A percentile compares a stretch with the other conserved stretches of the same genome.
Evolutionary conservation across 2,888 invertebrate species (phyloP).

Genomic region (Acanthococcus lagerstroemiae): DNA sequence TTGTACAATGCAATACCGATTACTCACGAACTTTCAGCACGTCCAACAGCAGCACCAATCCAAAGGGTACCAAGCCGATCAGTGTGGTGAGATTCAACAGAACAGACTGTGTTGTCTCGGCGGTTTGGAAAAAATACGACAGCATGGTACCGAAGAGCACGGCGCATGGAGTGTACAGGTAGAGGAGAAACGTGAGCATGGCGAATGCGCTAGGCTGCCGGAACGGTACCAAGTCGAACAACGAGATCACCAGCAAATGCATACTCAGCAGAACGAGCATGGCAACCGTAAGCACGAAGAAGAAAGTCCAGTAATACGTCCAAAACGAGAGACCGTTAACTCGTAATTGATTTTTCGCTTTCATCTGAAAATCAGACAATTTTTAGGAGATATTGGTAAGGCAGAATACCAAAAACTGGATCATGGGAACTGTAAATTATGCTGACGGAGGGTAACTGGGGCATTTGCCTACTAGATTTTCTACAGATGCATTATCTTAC

Average conservation of each 20-base stretch:
- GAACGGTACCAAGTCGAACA: constrained; percentile 53
- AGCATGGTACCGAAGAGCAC: constrained; percentile 65
- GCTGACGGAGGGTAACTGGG: too few species aligned
- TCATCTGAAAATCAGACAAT: constrained; percentile 51
- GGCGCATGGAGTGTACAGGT: constrained; percentile 63
- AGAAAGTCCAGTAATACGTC: constrained; percentile 65
- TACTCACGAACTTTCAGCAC: constrained; percentile 58
- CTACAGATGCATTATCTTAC: too few species aligned
- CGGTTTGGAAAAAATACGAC: constrained; percentile 70
- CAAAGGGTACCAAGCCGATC: constrained; percentile 63
- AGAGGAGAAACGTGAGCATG: constrained; percentile 54
- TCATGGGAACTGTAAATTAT: background rate
- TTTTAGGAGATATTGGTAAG: background rate
- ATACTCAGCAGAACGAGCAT: constrained; percentile 58
- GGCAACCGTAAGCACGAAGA: constrained; percentile 58
- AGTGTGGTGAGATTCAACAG: constrained; percentile 66
- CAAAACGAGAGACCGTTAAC: constrained; percentile 68
- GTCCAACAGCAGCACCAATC: constrained; percentile 60
- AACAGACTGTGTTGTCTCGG: constrained; percentile 71
- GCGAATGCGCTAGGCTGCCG: constrained; percentile 59
- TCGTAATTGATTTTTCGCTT: constrained; percentile 69
- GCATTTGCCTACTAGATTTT: too few species aligned
- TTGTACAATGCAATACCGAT: too few species aligned
- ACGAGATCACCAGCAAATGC: constrained; percentile 52
- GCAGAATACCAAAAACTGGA: background rate